Percentiles rank a stretch among this genome's conserved stretches.
phyloP scores from a whole-genome alignment of 2,797 vertebrate genomes.

The Periparus ater region DNA sequence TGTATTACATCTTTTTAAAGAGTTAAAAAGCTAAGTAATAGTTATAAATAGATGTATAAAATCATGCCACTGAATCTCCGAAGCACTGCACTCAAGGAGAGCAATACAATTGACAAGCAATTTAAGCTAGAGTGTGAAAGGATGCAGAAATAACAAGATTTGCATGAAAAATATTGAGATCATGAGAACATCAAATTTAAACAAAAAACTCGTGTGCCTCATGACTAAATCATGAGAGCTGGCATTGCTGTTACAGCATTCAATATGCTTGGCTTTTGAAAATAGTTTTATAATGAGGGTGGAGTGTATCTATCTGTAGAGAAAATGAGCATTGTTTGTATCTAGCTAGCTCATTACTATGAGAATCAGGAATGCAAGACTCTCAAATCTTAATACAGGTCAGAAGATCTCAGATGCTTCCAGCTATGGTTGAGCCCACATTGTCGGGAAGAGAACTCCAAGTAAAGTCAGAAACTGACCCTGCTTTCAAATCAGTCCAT shows the following conservation, averaged over 20 bases:
- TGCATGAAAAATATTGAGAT: conserved; percentile 84
- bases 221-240: conserved; percentile 82
- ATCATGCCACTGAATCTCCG: conserved; percentile 71
- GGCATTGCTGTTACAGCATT: conserved; percentile 74
- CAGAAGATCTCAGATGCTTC: conserved; percentile 39
- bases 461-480: conserved; percentile 47
- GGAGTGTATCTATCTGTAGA: conserved; percentile 60
- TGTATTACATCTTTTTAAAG: conserved; percentile 67
- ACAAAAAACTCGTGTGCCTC: conserved; percentile 76
- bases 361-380: conserved; percentile 42
- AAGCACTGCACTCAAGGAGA: conserved; percentile 73
- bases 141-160: conserved; percentile 83
- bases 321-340: conserved; percentile 71
- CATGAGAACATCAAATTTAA: conserved; percentile 81
- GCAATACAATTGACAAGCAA: conserved; percentile 79
- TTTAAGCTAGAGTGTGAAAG: conserved; percentile 79
- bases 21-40: conserved; percentile 69
- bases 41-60: conserved; percentile 80
- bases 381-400: conserved; percentile 60
- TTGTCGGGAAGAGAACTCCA: conserved; percentile 24
- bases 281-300: conserved; percentile 77
- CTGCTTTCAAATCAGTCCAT: conserved; percentile 34
- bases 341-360: conserved; percentile 65
- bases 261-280: conserved; percentile 75
- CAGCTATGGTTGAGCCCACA: neutral